Evolutionary conservation across 2,888 invertebrate species (phyloP).

Genomic region (Sclerodermus sp.): DNA sequence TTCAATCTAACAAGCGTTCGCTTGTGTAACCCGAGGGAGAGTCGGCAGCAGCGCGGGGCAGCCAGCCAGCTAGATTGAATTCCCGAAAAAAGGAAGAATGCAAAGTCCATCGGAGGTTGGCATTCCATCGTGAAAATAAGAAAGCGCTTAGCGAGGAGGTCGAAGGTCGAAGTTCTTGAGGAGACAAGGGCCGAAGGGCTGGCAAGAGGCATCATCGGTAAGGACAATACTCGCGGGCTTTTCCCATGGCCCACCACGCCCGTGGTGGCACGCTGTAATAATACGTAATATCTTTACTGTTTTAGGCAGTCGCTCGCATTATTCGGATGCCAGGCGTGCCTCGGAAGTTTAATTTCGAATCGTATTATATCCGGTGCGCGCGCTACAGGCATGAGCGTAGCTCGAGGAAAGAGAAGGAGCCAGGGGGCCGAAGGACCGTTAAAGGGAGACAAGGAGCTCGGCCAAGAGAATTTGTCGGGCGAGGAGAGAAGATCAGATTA

Average conservation of each 20-base stretch:
- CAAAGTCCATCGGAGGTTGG: no score
- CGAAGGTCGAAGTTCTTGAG: not conserved
- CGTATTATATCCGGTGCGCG: conserved; percentile 46
- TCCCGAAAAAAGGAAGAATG: no score
- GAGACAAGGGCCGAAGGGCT: no score
- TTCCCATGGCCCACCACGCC: not conserved
- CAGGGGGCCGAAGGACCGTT: not conserved
- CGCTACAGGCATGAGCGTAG: conserved; percentile 20
- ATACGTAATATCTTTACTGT: conserved; percentile 55
- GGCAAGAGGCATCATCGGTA: not conserved
- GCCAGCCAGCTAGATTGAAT: no score
- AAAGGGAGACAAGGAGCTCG: conserved; percentile 9
- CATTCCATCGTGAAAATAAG: no score
- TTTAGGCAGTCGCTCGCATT: conserved; percentile 52
- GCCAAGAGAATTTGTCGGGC: conserved; percentile 4
- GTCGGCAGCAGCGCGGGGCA: no score
- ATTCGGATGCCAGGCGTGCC: conserved; percentile 52
- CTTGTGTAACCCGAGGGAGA: no score
- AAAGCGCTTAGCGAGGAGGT: conserved; percentile 5
- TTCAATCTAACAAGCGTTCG: no score
- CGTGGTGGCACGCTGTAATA: conserved; percentile 48
- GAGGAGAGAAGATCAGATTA: no score
- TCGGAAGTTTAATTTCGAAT: conserved; percentile 53
- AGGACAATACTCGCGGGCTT: not conserved
- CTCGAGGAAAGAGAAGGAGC: conserved; percentile 6